These are phyloP conservation scores for Enteromius trimaculatus DNA, from an alignment of 2,797 vertebrate species.

Conservation along the genomic window DNA sequence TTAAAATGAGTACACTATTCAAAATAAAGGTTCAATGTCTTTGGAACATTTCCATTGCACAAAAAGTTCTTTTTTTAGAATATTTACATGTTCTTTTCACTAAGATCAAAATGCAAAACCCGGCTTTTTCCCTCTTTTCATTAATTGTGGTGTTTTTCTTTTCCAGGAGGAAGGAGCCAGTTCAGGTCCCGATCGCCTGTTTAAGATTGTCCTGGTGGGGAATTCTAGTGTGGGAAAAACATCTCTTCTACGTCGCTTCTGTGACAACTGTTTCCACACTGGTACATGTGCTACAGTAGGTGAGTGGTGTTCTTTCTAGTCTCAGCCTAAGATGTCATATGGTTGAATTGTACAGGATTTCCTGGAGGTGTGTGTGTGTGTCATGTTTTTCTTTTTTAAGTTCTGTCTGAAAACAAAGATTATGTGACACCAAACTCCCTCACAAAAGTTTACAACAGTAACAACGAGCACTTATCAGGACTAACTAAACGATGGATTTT, in stretches of 20 bases:
- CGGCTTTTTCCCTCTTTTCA: background rate
- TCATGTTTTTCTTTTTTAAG: no score
- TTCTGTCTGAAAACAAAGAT: no score
- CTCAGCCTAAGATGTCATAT: no score
- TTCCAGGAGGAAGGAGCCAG: conserved; percentile 78
- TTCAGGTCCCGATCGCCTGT: conserved; percentile 83
- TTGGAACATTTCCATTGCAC: background rate
- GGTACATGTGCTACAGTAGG: conserved; percentile 90
- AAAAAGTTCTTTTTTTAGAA: background rate
- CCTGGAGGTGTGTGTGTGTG: no score
- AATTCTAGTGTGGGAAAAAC: conserved; percentile 94
- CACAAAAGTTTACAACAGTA: no score
- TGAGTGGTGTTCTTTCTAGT: conserved; percentile 61
- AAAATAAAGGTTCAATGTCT: background rate
- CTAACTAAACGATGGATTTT: no score
- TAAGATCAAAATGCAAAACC: background rate
- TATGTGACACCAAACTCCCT: no score
- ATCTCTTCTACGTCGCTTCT: conserved; percentile 86
- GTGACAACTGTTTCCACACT: conserved; percentile 81
- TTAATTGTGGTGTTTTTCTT: conserved; percentile 36
- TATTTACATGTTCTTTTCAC: background rate
- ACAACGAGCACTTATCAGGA: no score
- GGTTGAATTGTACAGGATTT: no score
- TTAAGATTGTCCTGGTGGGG: conserved; percentile 91
- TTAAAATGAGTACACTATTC: background rate